phyloP scores from a whole-genome alignment of 2,113 vertebrate species.

The Eidolon helvum region DNA sequence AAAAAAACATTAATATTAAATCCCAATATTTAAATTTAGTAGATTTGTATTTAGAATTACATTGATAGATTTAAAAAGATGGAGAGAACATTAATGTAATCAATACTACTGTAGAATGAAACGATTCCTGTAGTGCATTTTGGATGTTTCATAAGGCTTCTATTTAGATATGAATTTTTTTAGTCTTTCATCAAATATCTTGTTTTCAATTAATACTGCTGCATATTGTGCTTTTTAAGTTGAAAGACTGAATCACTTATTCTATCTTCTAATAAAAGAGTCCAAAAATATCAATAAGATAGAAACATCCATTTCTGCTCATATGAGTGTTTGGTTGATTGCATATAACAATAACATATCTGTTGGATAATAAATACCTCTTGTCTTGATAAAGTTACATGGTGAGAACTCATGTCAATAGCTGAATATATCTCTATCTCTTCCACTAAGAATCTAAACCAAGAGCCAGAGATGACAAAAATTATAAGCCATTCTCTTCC shows the following conservation, averaged over 20 bases:
- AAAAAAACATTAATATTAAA: slow-evolving; percentile 48
- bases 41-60: slow-evolving; percentile 51
- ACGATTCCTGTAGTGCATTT: slow-evolving; percentile 43
- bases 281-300: slow-evolving; percentile 42
- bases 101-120: slow-evolving; percentile 29
- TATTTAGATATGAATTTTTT: slow-evolving; percentile 18
- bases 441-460: not conserved
- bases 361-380: not conserved
- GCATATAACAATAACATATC: not conserved
- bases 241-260: not conserved
- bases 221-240: not conserved
- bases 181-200: not conserved
- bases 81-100: slow-evolving; percentile 14
- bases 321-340: not conserved
- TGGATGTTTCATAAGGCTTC: slow-evolving; percentile 1
- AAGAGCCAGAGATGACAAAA: not conserved
- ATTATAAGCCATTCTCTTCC: not conserved
- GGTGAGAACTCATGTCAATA: not conserved
- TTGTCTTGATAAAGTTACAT: slow-evolving; percentile 14
- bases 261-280: not conserved
- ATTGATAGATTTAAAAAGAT: slow-evolving; percentile 35
- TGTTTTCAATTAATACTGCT: not conserved
- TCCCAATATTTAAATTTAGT: slow-evolving; percentile 30
- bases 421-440: not conserved
- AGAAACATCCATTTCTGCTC: not conserved